Base-by-base conservation (phyloP, 2,113 vertebrate species). In the Ascaphus truei region DNA sequence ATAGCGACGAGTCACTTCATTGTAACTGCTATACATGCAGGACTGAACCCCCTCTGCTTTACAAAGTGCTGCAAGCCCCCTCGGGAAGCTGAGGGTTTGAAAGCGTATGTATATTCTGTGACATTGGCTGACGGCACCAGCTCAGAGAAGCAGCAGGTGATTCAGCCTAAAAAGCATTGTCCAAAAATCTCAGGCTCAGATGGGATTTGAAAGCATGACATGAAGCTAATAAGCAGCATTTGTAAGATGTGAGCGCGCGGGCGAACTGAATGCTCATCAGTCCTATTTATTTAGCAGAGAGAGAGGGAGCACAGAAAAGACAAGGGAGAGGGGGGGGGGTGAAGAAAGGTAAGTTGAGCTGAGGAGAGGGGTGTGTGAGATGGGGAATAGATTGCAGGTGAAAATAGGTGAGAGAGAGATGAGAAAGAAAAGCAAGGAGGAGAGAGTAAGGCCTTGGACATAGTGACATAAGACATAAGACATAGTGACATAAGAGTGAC, bases 191-290 rank as follows among this genome's bases (percentile, higher is more conserved):
- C 45, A 45, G 27, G 41, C 67, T 59, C 66, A 61, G 67, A 71
- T 61, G 57, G 67, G 67, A 71, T 60, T 71, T 58, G 61, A 10
- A 79, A 71, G 13, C 9, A 58, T 16, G 15, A 3, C 34, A 71
- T 15, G 55, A 65, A 53, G 18, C 56, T 80, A 73, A 81, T 77
- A 61, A 80, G 58, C 8, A 31, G 13, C 5, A 62, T 73, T 79
- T 75, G 8, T 15, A 47, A 61, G 65, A 64, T 66, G 72, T 58
- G 55, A 74, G 39, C 39, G 41, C 7, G 30, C 18, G 6, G 31
- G 74, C 71, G 41, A 65, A 45, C 47, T 22, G 7, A 41, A 69
- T 68, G 18, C 41, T 52, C 63, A 62, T 33, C 37, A 73, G 69
- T 72, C 6, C 29, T 60, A 30, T 53, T 50, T 59, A 68, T 5